A percentile compares a stretch with the other conserved stretches of the same genome.
These are phyloP conservation scores for Limnephilus marmoratus DNA, from an alignment of 2,888 invertebrate species.

Conservation along the genomic window DNA sequence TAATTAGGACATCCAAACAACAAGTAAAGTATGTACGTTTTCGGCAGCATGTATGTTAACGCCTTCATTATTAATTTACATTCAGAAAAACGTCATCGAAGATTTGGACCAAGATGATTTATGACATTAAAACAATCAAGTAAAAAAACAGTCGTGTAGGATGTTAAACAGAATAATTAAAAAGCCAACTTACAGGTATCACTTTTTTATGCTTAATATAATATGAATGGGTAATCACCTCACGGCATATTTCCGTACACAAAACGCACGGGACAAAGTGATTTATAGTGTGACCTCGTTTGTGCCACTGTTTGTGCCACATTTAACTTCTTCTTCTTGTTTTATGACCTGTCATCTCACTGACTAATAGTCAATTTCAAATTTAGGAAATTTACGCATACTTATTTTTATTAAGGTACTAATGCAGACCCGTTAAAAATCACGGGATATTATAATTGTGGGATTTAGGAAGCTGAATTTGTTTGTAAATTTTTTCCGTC, in stretches of 20 bases:
- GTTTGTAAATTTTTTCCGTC: too few species aligned
- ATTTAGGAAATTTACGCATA: neutral
- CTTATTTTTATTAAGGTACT: neutral
- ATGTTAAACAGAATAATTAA: neutral
- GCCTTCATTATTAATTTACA: neutral
- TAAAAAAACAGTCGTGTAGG: neutral
- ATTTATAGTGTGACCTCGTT: neutral
- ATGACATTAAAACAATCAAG: neutral
- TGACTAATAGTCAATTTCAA: neutral
- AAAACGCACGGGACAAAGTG: neutral
- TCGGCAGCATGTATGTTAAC: neutral
- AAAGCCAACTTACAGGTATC: neutral
- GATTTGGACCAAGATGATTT: neutral
- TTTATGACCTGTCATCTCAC: neutral
- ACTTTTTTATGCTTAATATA: neutral
- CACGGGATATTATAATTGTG: too few species aligned
- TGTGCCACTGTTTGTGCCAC: neutral
- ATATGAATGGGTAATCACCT: neutral
- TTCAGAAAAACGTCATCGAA: neutral
- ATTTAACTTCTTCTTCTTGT: neutral
- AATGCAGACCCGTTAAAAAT: too few species aligned
- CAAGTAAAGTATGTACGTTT: too few species aligned
- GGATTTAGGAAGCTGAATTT: too few species aligned
- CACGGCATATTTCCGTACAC: neutral
- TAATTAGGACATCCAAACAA: too few species aligned